phyloP scores from a whole-genome alignment of 2,888 invertebrate species.

The Cosmia trapezina region DNA sequence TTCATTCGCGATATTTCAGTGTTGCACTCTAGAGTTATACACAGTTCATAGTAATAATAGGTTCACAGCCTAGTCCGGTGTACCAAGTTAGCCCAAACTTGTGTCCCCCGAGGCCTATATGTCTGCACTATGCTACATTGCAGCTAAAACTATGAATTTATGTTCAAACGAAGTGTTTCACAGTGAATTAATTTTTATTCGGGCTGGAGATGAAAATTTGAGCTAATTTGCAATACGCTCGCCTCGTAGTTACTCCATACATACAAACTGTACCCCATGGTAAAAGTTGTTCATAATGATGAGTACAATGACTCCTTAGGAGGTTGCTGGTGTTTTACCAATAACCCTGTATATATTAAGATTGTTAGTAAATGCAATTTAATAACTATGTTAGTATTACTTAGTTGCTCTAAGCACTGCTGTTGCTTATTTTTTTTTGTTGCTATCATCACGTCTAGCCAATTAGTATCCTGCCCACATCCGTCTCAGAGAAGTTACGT shows the following conservation, averaged over 20 bases:
- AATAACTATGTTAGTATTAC: no score
- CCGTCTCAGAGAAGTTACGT: background rate
- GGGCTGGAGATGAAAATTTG: background rate
- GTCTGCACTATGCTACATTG: slow-evolving; percentile 29
- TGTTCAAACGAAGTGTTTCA: background rate
- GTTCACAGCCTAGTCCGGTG: slow-evolving; percentile 17
- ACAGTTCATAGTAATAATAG: slow-evolving; percentile 3
- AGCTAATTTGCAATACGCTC: background rate
- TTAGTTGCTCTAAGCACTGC: no score
- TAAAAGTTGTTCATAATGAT: no score
- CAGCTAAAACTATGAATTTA: background rate
- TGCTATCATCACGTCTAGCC: background rate
- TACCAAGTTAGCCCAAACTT: slow-evolving; percentile 3
- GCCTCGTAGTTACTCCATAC: background rate
- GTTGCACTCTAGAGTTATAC: background rate
- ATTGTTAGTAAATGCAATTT: no score
- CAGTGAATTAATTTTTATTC: background rate
- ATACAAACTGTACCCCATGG: no score
- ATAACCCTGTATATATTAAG: no score
- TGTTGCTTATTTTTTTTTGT: no score
- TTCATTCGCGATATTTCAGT: background rate
- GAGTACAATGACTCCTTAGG: no score
- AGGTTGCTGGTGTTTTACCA: no score
- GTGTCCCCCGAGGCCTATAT: slow-evolving; percentile 13
- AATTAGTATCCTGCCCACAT: background rate